Base-by-base conservation (phyloP, 2,797 vertebrate species). In the Delichon dasypus region DNA sequence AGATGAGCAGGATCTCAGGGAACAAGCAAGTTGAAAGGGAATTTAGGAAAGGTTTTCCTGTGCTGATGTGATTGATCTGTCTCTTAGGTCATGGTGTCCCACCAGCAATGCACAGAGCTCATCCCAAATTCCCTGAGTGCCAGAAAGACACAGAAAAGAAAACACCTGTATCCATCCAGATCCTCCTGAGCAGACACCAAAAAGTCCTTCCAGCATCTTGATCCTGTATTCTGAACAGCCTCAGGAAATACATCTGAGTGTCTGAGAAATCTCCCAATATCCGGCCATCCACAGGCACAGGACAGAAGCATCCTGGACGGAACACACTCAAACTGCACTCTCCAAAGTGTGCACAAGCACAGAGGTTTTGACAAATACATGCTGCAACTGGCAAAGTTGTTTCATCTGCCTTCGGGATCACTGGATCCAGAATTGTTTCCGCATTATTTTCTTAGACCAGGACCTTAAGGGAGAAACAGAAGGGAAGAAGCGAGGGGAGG, bases 371-470 rank as follows among this genome's bases (percentile, higher is more conserved):
- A 94, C 44, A 64, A 83, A n/a, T 13, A 51, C 6, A 13, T 44
- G 36, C 92, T 88, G 65, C 16, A 40, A 57, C 76, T 88, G 74
- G 53, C 27, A 83, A 65, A 79, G 40, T 38, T 76, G 66, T 91
- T 94, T 94, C 67, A 90, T 87, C 92, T 78, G 75, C 79, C 84
- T 89, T 78, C 62, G 62, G 57, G 12, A 73, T 68, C 74, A 32
- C 50, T 16, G 80, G 38, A 36, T 62, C 29, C 4, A 8, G 73
- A 95, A 89, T 86, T 60, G 47, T 47, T 93, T 76, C 45, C 74
- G 81, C 25, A 44, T 65, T 87, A 50, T 72, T 91, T 58, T 89
- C 64, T 66, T 53, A 75, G 55, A 30, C 15, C 32, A 62, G 89
- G 62, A 73, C 22, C 44, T 83, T 68, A 55, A 78, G 26, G 84